phyloP scores from a whole-genome alignment of 2,797 vertebrate genomes.

The Arrhamphus sclerolepis region DNA sequence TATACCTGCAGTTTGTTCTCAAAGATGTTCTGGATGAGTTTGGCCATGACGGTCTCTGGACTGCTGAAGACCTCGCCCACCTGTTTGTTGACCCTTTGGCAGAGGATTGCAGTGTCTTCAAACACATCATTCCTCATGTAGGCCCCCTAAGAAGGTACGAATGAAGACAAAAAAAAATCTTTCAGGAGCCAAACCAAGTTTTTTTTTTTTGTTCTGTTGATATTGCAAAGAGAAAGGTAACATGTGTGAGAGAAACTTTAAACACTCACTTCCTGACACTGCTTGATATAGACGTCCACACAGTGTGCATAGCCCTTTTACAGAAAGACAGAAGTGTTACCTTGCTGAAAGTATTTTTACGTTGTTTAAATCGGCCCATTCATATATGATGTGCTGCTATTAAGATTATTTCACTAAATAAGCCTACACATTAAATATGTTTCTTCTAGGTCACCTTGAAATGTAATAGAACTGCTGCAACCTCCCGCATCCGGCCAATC shows the following conservation, averaged over 20 bases:
- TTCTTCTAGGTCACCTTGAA: slow-evolving; percentile 89
- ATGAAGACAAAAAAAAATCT: background rate
- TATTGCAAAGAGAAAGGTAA: background rate
- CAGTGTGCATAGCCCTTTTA: slow-evolving; percentile 97
- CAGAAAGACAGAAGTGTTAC: slow-evolving; percentile 53
- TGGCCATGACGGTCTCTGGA: slow-evolving; percentile 97
- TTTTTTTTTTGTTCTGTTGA: slow-evolving; percentile 2
- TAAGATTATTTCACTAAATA: background rate
- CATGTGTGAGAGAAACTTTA: background rate
- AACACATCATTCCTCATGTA: slow-evolving; percentile 92
- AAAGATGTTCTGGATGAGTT: slow-evolving; percentile 98
- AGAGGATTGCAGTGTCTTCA: slow-evolving; percentile 93
- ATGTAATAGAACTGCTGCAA: slow-evolving; percentile 96
- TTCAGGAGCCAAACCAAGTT: background rate
- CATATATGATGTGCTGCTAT: background rate
- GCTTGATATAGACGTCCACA: slow-evolving; percentile 99
- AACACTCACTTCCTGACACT: slow-evolving; percentile 94
- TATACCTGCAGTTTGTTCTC: slow-evolving; percentile 96
- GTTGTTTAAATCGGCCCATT: no score
- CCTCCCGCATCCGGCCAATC: slow-evolving; percentile 97
- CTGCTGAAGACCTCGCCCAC: slow-evolving; percentile 97
- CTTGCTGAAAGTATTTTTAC: slow-evolving; percentile 1
- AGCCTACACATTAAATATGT: background rate
- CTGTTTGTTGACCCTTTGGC: slow-evolving; percentile 95
- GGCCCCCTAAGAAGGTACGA: slow-evolving; percentile 83